Base-by-base conservation (phyloP, 2,113 vertebrate species). In the Oryzias melastigma region DNA sequence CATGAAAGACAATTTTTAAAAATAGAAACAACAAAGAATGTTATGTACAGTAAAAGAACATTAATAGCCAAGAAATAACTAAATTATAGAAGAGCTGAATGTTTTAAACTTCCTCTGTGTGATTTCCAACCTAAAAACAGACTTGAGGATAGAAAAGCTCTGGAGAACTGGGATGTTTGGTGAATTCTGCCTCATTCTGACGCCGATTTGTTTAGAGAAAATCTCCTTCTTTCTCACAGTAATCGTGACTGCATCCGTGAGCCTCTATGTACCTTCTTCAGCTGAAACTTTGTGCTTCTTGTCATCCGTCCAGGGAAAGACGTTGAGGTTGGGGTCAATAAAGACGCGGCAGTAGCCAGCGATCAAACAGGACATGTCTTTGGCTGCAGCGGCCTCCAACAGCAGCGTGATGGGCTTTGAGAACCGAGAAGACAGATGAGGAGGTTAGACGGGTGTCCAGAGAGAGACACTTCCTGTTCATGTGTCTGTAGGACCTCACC, bases 361-460 rank as follows among this genome's bases (percentile, higher is more conserved):
- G 19, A 98, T 92, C 47, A 97, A 90, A 77, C 97, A 99, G 71
- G 92, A 91, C 43, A 99, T 90, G 51, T 99, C 96, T 88, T 98
- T 98, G 1, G 96, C 96, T 25, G 93, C 93, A 62, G 89, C 92
- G 16, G 94, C 92, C 77, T 98, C 96, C 88, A 99, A 68, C 42
- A 99, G 87, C 71, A 99, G 82, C 1, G 94, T 95, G 46, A 98
- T 93, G 76, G 96, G 84, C 96, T 98, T 58, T 52, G 57, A n/a
- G 54, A 16, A 43, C 24, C 52, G 66, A 45, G 64, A 8, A 59
- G 29, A 75, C 18, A 80, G 18, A 16, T 41, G 22, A 74, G 15
- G 20, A 19, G 27, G 52, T 41, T 12, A 44, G 22, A 81, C 79
- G 22, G 54, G 49, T n/a, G n/a, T n/a, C n/a, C n/a, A n/a, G n/a